Base-by-base conservation (phyloP, 2,113 vertebrate genomes). In the Centropus bengalensis region DNA sequence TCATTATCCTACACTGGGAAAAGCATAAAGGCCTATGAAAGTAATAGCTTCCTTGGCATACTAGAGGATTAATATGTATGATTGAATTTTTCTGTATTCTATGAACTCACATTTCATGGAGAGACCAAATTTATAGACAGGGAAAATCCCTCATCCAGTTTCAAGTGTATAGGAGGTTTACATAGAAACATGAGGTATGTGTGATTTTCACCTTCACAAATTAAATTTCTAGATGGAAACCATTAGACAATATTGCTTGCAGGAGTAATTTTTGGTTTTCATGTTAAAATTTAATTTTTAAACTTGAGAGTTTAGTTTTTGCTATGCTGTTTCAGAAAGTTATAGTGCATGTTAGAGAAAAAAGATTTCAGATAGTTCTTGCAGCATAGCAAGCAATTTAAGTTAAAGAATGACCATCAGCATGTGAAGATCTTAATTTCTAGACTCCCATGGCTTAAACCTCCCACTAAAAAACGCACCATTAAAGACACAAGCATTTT, bases 81-180 rank as follows among this genome's bases (percentile, higher is more conserved):
- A 86, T 54, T 71, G 12, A 77, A 80, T 79, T 90, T 89, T 91
- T 82, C 49, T 54, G 64, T 90, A 51, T 88, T 93, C 74, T 87
- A 9, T 91, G 70, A 85, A 89, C 80, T 91, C 78, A 87, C 66
- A 87, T 93, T 94, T 97, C 81, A 94, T 14, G 11, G 13, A 91
- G 17, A 69, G 11, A 67, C 42, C 59, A 85, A 80, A 83, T 91
- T 85, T 87, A 86, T 66, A 85, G 59, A 55, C 32, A 54, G 23
- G 33, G 19, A 88, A 91, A 96, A 96, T 85, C 66, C 28, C 52
- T 96, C 77, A 95, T 45, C 28, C 47, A 51, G 66, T 80, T 88
- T 80, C 63, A 94, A 69, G 36, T 84, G 88, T 52, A 52, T 2
- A 91, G 74, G 32, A 90, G 26, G n/a, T 78, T 93, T 91, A 66